Evolutionary conservation across 2,113 vertebrate species (phyloP), one percentile per base, ranked within the genome.

Genomic region (Tupaia tana): DNA sequence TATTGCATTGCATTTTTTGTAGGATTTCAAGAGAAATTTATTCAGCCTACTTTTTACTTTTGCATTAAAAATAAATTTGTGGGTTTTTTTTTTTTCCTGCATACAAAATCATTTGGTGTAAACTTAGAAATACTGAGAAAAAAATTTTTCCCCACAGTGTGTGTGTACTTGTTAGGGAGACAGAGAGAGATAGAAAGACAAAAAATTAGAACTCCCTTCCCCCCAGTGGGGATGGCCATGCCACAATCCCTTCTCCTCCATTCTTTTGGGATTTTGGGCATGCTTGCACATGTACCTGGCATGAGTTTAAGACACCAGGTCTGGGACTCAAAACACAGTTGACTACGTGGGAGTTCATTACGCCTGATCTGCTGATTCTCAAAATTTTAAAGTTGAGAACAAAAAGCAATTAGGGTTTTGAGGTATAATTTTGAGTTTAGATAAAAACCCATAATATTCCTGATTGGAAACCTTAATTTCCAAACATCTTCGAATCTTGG

Each of bases 1-100:
- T 4, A 15, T 66, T 56, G 14, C 6, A 22, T 59, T 86, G 25
- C 91, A 6, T 89, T 83, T 59, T 77, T 81, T 81, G 78, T 83
- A n/a, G 16, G 22, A 82, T 90, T 85, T 95, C 34, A 92, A 87
- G 80, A 85, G 78, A 94, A 90, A 73, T 85, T 81, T 15, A 63
- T 58, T 34, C 34, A 86, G 70, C 15, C 63, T 70, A 58, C 13
- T 86, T 92, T 87, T 59, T 56, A 34, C 14, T 69, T 92, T 86
- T 74, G 10, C 11, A 85, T 67, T 78, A 71, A 82, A 56, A 84
- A n/a, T 77, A 66, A 34, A 12, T 58, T 70, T 43, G 43, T 43
- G 43, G 43, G 18, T 34, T 63, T 25, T 15, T 29, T 31, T 75
- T 77, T 87, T 75, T 91, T 80, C 16, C 18, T 79, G 29, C 27